A percentile compares a stretch with the other conserved stretches of the same genome.
Evolutionary conservation across 2,888 invertebrate species (phyloP).

Genomic region (Metacarcinus magister): DNA sequence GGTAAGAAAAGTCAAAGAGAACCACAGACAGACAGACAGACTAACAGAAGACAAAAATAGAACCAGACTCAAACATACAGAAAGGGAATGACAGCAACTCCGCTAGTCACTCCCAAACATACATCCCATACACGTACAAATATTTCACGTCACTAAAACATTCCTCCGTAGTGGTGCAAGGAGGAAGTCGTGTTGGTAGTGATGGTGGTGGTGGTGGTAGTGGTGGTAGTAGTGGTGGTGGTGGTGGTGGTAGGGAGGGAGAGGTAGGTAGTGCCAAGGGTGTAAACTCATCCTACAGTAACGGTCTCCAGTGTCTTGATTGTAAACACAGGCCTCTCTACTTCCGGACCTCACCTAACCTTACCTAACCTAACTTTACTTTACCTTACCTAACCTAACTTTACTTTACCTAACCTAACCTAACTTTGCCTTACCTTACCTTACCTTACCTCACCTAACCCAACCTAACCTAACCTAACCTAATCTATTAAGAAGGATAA

Average conservation of each 20-base stretch:
- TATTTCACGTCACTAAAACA: background rate
- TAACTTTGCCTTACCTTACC: too few species aligned
- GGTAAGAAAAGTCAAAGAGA: background rate
- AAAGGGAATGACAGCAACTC: background rate
- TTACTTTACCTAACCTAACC: too few species aligned
- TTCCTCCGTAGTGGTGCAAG: background rate
- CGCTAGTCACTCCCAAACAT: background rate
- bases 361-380: too few species aligned
- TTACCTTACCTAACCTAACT: too few species aligned
- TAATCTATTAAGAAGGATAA: too few species aligned
- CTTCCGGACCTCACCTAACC: too few species aligned
- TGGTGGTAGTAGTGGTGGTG: conserved; percentile 9
- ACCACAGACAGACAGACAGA: background rate
- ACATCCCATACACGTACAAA: background rate
- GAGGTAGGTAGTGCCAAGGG: too few species aligned
- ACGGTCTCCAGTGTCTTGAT: too few species aligned
- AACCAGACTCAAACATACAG: background rate
- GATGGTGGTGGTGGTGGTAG: conserved; percentile 22
- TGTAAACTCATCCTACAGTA: too few species aligned
- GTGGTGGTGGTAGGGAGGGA: background rate
- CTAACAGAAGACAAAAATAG: background rate
- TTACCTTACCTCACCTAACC: too few species aligned
- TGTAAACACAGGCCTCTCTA: too few species aligned
- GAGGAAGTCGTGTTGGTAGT: background rate
- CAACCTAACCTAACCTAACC: too few species aligned